phyloP scores from a whole-genome alignment of 2,797 vertebrate genomes.

The Gobio occitaniae region DNA sequence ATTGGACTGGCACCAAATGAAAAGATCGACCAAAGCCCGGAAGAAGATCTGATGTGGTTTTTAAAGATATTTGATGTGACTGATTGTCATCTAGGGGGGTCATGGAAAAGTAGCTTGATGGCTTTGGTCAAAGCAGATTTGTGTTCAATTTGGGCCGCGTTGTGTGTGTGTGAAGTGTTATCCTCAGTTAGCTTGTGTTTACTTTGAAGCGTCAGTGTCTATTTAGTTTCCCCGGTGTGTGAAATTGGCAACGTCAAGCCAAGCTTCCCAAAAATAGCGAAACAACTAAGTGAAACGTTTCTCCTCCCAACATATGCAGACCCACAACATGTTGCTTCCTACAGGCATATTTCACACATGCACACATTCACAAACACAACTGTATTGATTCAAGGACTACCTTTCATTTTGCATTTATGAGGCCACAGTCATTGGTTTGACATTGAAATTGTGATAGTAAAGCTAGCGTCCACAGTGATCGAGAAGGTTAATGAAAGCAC shows the following conservation, averaged over 20 bases:
- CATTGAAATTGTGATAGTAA: conserved; percentile 12
- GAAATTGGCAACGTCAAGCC: conserved; percentile 64
- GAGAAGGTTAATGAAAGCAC: conserved; percentile 27
- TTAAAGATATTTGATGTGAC: conserved; percentile 15
- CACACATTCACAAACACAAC: conserved; percentile 10
- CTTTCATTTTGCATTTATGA: conserved; percentile 11
- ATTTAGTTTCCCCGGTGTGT: conserved; percentile 24
- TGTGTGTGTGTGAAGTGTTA: not conserved
- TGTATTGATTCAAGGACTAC: conserved; percentile 15
- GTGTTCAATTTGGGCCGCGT: not conserved
- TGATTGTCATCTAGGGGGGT: not conserved
- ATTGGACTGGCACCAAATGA: not conserved
- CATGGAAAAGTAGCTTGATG: conserved; percentile 7
- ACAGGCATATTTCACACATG: conserved; percentile 6
- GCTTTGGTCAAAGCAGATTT: conserved; percentile 31
- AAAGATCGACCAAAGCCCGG: not conserved
- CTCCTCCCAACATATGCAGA: conserved; percentile 50
- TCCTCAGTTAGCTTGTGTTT: conserved; percentile 20
- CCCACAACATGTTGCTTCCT: conserved; percentile 28
- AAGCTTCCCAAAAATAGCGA: conserved; percentile 64
- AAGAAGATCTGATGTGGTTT: not conserved
- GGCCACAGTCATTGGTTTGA: conserved; percentile 38
- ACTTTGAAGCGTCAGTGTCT: conserved; percentile 30
- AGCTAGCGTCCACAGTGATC: not conserved
- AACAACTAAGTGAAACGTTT: conserved; percentile 51